Percentiles rank a stretch among this genome's conserved stretches.
Conservation (phyloP, 1,140 invertebrate genomes). For the Sesamia nonagrioides region DNA sequence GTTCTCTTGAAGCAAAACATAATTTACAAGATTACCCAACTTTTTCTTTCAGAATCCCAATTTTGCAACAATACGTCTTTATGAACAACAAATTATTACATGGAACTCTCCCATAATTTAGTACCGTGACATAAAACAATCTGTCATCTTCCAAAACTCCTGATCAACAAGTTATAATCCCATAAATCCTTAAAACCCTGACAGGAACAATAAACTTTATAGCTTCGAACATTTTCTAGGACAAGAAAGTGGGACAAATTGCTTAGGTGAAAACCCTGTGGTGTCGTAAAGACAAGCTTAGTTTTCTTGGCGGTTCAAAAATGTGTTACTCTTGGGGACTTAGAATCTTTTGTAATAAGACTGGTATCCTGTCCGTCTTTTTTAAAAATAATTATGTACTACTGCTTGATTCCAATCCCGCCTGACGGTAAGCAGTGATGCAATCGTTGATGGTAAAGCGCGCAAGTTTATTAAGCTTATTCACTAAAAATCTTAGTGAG, state of each 20-base stretch:
- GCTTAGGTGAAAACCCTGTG: conserved; percentile 57
- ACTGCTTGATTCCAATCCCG: too few species aligned
- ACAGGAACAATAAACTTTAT: conserved; percentile 62
- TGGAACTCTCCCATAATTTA: not conserved
- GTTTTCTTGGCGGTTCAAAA: conserved; percentile 57
- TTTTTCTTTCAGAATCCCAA: not conserved
- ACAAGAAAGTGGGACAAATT: conserved; percentile 65
- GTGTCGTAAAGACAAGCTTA: conserved; percentile 61
- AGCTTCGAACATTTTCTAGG: conserved; percentile 59
- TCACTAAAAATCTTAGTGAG: too few species aligned
- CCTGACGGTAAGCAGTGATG: too few species aligned
- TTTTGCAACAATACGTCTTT: conserved; percentile 9
- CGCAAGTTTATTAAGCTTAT: too few species aligned
- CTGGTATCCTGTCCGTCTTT: not conserved
- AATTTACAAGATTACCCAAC: not conserved
- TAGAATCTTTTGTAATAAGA: conserved; percentile 27
- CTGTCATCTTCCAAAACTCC: conserved; percentile 38
- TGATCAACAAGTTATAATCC: conserved; percentile 51
- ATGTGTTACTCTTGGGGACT: conserved; percentile 56
- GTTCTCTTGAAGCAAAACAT: not conserved
- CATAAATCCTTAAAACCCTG: conserved; percentile 54
- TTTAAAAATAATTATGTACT: not conserved
- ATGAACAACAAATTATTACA: conserved; percentile 10
- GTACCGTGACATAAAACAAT: conserved; percentile 35
- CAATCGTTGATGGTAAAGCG: too few species aligned